A percentile compares a stretch with the other conserved stretches of the same genome.
These are phyloP conservation scores for Hemitrygon akajei DNA, from an alignment of 2,797 vertebrate genomes.

Conservation along the genomic window DNA sequence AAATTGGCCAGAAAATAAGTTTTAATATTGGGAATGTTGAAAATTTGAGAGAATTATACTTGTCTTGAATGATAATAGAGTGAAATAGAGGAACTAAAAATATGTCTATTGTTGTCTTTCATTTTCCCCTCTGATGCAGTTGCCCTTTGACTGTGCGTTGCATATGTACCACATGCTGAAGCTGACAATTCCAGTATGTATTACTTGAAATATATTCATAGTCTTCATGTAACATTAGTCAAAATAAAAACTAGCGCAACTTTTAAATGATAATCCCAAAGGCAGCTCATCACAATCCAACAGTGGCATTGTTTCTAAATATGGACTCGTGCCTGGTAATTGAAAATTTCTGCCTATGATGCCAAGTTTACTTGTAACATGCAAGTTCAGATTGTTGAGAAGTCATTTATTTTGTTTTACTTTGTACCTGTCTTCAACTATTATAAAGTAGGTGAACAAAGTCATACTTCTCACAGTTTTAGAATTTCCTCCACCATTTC, in stretches of 20 bases:
- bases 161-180: neutral
- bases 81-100: neutral
- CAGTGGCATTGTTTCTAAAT: neutral
- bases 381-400: no score
- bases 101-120: neutral
- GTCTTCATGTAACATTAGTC: neutral
- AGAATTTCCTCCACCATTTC: no score
- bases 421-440: no score
- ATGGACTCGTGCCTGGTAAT: neutral
- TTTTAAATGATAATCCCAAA: neutral
- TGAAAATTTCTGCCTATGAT: neutral
- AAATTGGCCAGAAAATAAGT: neutral
- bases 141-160: neutral
- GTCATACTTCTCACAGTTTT: no score
- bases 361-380: no score
- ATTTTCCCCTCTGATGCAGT: neutral
- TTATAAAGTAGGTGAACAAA: no score
- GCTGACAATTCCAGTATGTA: neutral
- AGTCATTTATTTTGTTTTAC: no score
- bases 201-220: neutral
- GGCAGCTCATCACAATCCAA: neutral
- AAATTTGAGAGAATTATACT: neutral
- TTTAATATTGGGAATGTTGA: neutral
- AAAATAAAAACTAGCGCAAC: neutral
- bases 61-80: neutral